These are phyloP conservation scores for Cryptotis parvus DNA, from an alignment of 2,113 vertebrate genomes.

Conservation along the genomic window DNA sequence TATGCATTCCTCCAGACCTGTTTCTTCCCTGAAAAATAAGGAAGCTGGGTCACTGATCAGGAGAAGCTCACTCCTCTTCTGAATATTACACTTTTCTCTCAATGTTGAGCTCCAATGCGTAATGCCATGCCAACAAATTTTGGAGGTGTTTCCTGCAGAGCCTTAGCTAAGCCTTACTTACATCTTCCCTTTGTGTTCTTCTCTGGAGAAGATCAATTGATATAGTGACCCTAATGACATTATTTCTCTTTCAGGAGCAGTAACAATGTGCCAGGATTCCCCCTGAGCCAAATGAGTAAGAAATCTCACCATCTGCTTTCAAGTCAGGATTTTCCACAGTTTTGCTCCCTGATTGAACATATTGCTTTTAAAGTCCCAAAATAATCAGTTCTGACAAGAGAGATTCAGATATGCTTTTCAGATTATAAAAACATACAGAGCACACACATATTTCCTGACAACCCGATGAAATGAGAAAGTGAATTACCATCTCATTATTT, in stretches of 20 bases:
- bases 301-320: constrained; percentile 69
- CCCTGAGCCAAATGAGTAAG: constrained; percentile 17
- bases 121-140: background rate
- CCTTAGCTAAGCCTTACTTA: background rate
- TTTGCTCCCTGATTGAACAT: constrained; percentile 58
- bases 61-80: background rate
- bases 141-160: background rate
- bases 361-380: constrained; percentile 71
- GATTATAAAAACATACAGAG: constrained; percentile 68
- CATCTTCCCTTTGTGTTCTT: constrained; percentile 10
- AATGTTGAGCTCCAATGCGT: background rate
- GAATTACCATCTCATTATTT: constrained; percentile 70
- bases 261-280: constrained; percentile 12
- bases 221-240: constrained; percentile 45
- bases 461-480: constrained; percentile 62
- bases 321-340: constrained; percentile 60
- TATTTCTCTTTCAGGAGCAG: constrained; percentile 1
- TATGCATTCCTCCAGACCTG: background rate
- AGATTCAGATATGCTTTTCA: constrained; percentile 69
- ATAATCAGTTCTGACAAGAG: constrained; percentile 79
- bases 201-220: constrained; percentile 43
- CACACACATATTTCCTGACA: constrained; percentile 69
- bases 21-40: constrained; percentile 27
- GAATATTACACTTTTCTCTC: background rate
- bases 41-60: background rate